Base-by-base conservation (phyloP, 2,797 vertebrate species). In the Acrocephalus scirpaceus region DNA sequence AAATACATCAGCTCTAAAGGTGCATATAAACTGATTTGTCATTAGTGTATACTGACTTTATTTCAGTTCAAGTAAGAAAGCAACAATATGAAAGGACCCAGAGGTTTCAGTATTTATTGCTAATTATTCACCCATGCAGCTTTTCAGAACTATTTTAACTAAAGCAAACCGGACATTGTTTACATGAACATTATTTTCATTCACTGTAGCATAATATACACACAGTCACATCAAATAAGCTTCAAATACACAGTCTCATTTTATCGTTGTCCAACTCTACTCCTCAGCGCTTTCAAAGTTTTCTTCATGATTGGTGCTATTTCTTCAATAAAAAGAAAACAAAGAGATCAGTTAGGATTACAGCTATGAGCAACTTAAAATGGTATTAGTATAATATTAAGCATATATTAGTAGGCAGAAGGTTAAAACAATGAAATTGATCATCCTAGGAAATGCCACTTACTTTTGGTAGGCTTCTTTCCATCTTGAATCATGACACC, bases 281-380 rank as follows among this genome's bases (percentile, higher is more conserved):
- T 99, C 97, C 97, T 99, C 95, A 99, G 98, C 9, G 98, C 98
- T 96, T 98, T 98, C 92, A 99, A 93, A 62, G 98, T 98, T 96
- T 99, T 99, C 74, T 97, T 98, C 99, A 99, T 99, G 96, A 99
- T 99, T 84, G 99, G 99, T 88, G 98, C 98, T 27, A 98, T 97
- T 98, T 97, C 99, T 99, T 95, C 32, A 77, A 29, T 2, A 91
- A 79, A 30, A 90, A 76, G 30, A 70, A 84, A 73, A 65, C 25
- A 86, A 56, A 80, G 5, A 92, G 18, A 89, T 2, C 17, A n/a
- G 27, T 96, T 83, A 93, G 61, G 16, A 78, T 90, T 73, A 88
- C 38, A 93, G 42, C n/a, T 72, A 16, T 30, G 14, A 84, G 13
- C 12, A 45, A 91, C 22, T 85, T 79, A 5, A 82, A 75, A 53